Percentiles rank a stretch among this genome's conserved stretches.
phyloP scores from a whole-genome alignment of 2,888 invertebrate genomes.

The Lobophora halterata region DNA sequence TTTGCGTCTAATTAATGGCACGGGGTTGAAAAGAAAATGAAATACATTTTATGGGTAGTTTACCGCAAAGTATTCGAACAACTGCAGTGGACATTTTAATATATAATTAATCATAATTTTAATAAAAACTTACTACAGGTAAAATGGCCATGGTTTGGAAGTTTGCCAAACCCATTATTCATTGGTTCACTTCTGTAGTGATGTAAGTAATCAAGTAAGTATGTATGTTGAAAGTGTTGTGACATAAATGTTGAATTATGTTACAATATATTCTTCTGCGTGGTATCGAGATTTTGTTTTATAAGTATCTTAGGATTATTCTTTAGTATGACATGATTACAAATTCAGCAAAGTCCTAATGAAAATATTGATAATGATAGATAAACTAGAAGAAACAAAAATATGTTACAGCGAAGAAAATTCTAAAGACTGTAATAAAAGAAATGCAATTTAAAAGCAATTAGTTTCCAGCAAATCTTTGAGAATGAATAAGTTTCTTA shows the following conservation, averaged over 20 bases:
- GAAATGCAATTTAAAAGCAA: slow-evolving; percentile 49
- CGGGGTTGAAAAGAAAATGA: no score
- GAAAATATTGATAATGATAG: no score
- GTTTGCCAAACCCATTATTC: slow-evolving; percentile 42
- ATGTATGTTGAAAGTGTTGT: slow-evolving; percentile 6
- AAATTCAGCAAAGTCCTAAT: no score
- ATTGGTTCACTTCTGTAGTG: slow-evolving; percentile 40
- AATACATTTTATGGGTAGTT: no score
- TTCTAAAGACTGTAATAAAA: slow-evolving; percentile 28
- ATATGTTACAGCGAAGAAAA: no score
- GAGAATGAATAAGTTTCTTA: slow-evolving; percentile 19
- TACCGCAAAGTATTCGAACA: slow-evolving; percentile 8
- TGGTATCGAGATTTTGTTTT: no score
- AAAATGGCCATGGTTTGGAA: slow-evolving; percentile 42
- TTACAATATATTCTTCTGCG: not conserved
- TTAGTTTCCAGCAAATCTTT: no score
- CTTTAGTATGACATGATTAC: no score
- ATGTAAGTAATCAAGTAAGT: slow-evolving; percentile 20
- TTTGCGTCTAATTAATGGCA: no score
- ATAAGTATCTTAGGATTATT: no score
- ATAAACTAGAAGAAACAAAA: no score
- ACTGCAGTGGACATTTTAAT: slow-evolving; percentile 13
- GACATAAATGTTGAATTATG: slow-evolving; percentile 5
- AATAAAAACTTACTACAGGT: slow-evolving; percentile 32
- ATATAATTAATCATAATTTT: slow-evolving; percentile 39